Evolutionary conservation across 2,113 vertebrate species (phyloP).

Genomic region (Hiodon alosoides): DNA sequence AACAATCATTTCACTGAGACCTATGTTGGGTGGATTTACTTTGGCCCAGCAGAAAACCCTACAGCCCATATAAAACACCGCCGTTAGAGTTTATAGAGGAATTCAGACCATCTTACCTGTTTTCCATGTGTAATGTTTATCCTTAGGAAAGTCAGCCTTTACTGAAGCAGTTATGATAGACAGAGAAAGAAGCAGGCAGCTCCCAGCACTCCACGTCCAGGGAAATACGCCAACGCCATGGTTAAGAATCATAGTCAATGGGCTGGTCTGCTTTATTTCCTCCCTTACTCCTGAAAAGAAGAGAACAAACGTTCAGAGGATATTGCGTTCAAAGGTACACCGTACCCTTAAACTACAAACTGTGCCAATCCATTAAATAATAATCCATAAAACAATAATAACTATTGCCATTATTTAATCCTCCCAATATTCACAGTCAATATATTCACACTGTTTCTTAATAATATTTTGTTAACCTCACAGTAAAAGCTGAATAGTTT

Average conservation of each 20-base stretch:
- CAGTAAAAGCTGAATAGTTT: too few species aligned
- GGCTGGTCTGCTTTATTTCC: constrained; percentile 63
- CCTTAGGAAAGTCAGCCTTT: constrained; percentile 67
- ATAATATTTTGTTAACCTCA: too few species aligned
- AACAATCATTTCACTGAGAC: too few species aligned
- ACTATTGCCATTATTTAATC: too few species aligned
- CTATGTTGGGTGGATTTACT: neutral
- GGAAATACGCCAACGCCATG: constrained; percentile 65
- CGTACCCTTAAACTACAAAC: neutral
- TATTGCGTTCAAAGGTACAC: neutral
- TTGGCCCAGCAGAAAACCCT: neutral
- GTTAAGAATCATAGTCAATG: constrained; percentile 83
- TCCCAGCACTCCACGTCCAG: constrained; percentile 65
- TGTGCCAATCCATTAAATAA: neutral
- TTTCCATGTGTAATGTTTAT: constrained; percentile 86
- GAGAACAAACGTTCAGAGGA: constrained; percentile 11
- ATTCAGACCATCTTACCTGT: constrained; percentile 69
- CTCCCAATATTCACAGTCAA: too few species aligned
- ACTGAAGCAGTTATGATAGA: constrained; percentile 66
- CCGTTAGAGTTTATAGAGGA: neutral
- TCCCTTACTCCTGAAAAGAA: constrained; percentile 70
- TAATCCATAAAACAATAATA: neutral
- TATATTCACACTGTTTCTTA: too few species aligned
- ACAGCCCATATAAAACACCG: neutral
- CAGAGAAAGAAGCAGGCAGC: constrained; percentile 64